Percentiles rank a stretch among this genome's conserved stretches.
Evolutionary conservation across 92 coral and sea anemone species (phyloP).

Genomic region (Isaurus tuberculatus): DNA sequence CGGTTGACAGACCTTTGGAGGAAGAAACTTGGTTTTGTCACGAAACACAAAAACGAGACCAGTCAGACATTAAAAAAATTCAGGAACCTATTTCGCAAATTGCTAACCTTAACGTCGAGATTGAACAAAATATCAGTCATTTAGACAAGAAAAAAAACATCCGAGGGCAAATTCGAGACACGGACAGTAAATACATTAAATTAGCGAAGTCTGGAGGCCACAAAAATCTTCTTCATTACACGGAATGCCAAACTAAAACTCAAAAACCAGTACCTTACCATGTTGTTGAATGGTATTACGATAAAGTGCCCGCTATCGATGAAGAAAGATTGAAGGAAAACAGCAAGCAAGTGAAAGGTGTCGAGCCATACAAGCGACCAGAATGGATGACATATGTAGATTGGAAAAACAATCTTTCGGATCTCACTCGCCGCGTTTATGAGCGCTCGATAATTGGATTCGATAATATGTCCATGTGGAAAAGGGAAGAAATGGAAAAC

Average conservation of each 20-base stretch:
- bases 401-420: neutral
- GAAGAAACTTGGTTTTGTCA: conserved; percentile 36
- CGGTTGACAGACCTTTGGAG: conserved; percentile 21
- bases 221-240: conserved; percentile 29
- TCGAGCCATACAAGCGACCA: neutral
- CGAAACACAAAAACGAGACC: neutral
- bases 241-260: conserved; percentile 9
- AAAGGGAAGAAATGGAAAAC: conserved; percentile 36
- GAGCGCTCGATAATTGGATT: conserved; percentile 36
- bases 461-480: conserved; percentile 49
- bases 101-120: conserved; percentile 17
- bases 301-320: neutral
- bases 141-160: conserved; percentile 3
- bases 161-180: conserved; percentile 45
- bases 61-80: neutral
- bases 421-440: neutral
- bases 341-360: neutral
- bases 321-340: neutral
- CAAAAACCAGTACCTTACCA: conserved; percentile 18
- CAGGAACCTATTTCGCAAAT: conserved; percentile 41
- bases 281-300: conserved; percentile 38
- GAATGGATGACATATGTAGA: conserved; percentile 46
- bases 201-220: conserved; percentile 45
- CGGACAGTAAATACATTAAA: conserved; percentile 38
- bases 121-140: neutral